Percentiles rank a stretch among this genome's conserved stretches.
phyloP scores from a whole-genome alignment of 2,113 vertebrate genomes.

The Archilochus colubris region DNA sequence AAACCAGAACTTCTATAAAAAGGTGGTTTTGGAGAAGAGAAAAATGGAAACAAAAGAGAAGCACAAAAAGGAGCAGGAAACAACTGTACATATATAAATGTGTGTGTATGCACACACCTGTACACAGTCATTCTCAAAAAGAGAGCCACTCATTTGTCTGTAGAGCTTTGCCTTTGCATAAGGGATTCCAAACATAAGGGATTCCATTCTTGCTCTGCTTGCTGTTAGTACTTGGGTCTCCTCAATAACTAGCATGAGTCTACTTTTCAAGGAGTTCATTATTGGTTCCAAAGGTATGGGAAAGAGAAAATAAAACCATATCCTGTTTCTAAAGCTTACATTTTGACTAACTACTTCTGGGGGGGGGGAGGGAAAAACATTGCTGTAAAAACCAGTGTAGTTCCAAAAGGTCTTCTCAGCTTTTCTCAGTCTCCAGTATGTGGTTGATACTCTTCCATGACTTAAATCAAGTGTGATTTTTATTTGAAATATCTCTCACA shows the following conservation, averaged over 20 bases:
- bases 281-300: not conserved
- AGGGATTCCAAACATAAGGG: not conserved
- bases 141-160: not conserved
- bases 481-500: not conserved
- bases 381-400: not conserved
- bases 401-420: not conserved
- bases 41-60: not conserved
- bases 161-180: not conserved
- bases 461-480: not conserved
- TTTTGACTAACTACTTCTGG: not conserved
- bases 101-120: not conserved
- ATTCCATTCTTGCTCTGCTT: not conserved
- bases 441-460: not conserved
- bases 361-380: not conserved
- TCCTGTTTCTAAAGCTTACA: fast-evolving
- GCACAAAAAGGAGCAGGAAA: not conserved
- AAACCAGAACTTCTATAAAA: not conserved
- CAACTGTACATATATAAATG: not conserved
- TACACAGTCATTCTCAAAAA: not conserved
- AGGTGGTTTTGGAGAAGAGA: not conserved
- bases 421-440: not conserved
- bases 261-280: not conserved
- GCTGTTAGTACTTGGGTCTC: not conserved
- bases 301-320: not conserved
- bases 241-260: not conserved